Conservation (phyloP, 2,888 invertebrate species). For the Cephalotes varians region DNA sequence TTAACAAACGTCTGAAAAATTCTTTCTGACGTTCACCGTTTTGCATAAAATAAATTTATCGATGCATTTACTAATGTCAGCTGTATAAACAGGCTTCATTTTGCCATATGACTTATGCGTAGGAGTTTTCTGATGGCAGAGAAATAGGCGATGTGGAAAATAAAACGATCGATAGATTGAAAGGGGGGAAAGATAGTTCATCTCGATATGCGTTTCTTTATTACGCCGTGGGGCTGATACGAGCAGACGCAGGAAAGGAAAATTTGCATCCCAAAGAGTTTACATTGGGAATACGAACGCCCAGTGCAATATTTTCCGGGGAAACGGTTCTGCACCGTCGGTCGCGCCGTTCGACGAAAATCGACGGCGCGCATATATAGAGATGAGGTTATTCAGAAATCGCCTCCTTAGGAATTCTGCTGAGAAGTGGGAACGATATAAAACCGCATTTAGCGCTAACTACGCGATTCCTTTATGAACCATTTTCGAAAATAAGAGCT, state of each 20-base stretch:
- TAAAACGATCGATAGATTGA: background rate
- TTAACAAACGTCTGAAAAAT: background rate
- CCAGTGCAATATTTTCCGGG: conserved; percentile 40
- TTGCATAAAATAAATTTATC: conserved; percentile 27
- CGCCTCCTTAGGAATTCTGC: conserved; percentile 20
- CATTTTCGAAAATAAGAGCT: conserved; percentile 30
- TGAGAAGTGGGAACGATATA: conserved; percentile 40
- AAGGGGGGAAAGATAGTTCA: conserved; percentile 18
- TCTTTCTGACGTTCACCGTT: background rate
- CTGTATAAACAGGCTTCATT: background rate
- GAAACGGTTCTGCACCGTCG: conserved; percentile 9
- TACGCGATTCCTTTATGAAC: conserved; percentile 29
- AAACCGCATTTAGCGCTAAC: conserved; percentile 37
- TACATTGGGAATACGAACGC: conserved; percentile 42
- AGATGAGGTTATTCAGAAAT: conserved; percentile 35
- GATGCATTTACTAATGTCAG: conserved; percentile 12
- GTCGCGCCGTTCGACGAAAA: conserved; percentile 33
- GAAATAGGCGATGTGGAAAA: conserved; percentile 19
- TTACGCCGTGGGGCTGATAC: conserved; percentile 34
- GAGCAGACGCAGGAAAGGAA: conserved; percentile 38
- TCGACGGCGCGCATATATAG: conserved; percentile 20
- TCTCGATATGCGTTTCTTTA: conserved; percentile 51
- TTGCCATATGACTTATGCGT: background rate
- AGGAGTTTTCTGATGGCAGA: background rate
- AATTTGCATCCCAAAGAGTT: conserved; percentile 55